These are phyloP conservation scores for Petrocephalus sullivani DNA, from an alignment of 2,797 vertebrate species.

Conservation along the genomic window DNA sequence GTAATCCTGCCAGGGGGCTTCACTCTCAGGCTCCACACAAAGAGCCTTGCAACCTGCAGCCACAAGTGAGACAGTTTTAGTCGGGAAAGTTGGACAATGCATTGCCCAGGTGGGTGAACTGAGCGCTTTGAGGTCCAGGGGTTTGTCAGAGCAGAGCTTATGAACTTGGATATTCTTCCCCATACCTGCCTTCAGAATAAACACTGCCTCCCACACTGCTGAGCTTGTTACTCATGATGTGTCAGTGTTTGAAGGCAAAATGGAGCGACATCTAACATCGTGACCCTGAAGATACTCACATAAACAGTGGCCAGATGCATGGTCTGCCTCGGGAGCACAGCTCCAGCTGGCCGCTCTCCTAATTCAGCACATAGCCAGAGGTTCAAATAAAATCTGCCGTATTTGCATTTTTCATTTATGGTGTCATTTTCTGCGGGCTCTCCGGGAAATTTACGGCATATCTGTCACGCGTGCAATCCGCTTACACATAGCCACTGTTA, in stretches of 20 bases:
- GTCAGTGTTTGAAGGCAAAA: not conserved
- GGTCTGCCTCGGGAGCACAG: not conserved
- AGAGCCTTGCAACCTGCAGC: not conserved
- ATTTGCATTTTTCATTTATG: constrained; percentile 7
- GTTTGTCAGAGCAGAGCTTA: not conserved
- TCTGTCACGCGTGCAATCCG: not conserved
- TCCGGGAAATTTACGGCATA: not conserved
- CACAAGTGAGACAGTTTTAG: not conserved
- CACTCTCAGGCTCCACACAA: not conserved
- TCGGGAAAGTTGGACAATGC: not conserved
- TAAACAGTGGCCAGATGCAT: not conserved
- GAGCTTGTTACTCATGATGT: not conserved
- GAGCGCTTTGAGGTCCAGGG: not conserved
- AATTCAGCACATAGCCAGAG: not conserved
- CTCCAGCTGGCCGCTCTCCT: not conserved
- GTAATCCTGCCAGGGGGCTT: not conserved
- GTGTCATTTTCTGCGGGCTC: not conserved
- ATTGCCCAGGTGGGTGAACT: not conserved
- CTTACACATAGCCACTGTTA: not conserved
- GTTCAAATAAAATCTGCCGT: not conserved
- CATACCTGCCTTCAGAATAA: not conserved
- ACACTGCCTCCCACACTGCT: not conserved
- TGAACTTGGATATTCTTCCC: not conserved
- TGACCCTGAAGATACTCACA: not conserved
- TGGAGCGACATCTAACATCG: not conserved